Conservation (phyloP, 2,797 vertebrate genomes). For the Ptychadena robeensis region DNA sequence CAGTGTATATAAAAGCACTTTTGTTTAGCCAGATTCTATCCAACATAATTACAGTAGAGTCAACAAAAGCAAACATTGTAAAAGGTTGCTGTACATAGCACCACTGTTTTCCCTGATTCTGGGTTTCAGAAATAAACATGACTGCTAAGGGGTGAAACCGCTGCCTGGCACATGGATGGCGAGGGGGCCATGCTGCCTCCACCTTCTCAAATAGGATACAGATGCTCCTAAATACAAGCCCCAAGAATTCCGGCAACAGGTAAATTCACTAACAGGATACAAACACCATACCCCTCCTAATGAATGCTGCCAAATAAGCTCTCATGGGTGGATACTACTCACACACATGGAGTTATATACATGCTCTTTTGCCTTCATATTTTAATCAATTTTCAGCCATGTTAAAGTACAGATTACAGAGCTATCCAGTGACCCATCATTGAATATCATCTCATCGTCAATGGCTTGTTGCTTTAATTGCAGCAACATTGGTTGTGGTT, state of each 20-base stretch:
- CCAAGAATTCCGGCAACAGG: neutral
- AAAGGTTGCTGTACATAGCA: neutral
- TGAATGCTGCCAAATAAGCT: neutral
- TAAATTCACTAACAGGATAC: neutral
- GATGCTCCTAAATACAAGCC: neutral
- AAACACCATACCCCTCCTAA: neutral
- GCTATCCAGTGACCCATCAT: conserved; percentile 3
- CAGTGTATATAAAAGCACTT: neutral
- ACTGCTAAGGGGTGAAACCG: neutral
- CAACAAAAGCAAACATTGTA: too few species aligned
- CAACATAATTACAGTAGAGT: neutral
- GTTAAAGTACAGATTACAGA: neutral
- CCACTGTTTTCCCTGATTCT: neutral
- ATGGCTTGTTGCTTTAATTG: neutral
- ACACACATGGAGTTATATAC: neutral
- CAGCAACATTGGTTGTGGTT: conserved; percentile 1
- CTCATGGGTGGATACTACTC: neutral
- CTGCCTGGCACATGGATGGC: neutral
- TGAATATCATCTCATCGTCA: neutral
- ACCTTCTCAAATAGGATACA: neutral
- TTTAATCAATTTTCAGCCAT: neutral
- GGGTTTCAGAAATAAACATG: neutral
- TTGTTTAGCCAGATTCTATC: neutral
- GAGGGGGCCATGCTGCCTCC: neutral
- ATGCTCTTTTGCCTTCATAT: neutral